Evolutionary conservation across 2,797 vertebrate species (phyloP), one percentile per base, ranked within the genome.

Genomic region (Meriones psammophilus): DNA sequence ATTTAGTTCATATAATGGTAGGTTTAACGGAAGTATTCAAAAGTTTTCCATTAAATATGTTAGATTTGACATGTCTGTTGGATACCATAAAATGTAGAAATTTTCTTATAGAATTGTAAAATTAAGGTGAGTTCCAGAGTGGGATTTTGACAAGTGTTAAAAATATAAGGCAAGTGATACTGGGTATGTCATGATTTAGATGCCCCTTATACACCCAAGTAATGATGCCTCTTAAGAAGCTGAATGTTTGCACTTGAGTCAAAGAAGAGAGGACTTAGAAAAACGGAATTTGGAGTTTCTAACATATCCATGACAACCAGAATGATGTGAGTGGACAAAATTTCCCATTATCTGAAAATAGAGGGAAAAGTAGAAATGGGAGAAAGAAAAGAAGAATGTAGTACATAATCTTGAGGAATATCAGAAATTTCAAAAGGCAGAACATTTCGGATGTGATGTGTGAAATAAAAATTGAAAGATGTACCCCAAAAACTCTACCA

Each of bases 61-160:
- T 88, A 14, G 56, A n/a, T 92, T 91, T 66, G 18, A 76, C 62
- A 66, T 94, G 54, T 30, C n/a, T 91, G 9, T 62, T 93, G n/a
- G 18, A 69, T 36, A 12, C 22, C 87, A 1, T 91, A 62, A 85
- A 8, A 33, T 56, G 22, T 80, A 50, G 5, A 88, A 84, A 12
- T 88, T n/a, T n/a, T n/a, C n/a, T n/a, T 88, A 33, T 85, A 88
- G 5, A 30, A 80, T 17, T 79, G 88, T 81, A 84, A 14, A 54
- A 84, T 20, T 30, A 50, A 56, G 12, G 69, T 60, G 13, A 62
- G 39, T 69, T 91, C 33, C 64, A 26, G 18, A 15, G 90, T 88
- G 8, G 77, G n/a, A 46, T 83, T 33, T 69, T 69, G n/a, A 26
- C 2, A 87, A 30, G 20, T 71, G 10, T 46, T 58, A 76, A 80